A percentile compares a stretch with the other conserved stretches of the same genome.
phyloP scores from a whole-genome alignment of 1,140 invertebrate species.

The Palaemon carinicauda region DNA sequence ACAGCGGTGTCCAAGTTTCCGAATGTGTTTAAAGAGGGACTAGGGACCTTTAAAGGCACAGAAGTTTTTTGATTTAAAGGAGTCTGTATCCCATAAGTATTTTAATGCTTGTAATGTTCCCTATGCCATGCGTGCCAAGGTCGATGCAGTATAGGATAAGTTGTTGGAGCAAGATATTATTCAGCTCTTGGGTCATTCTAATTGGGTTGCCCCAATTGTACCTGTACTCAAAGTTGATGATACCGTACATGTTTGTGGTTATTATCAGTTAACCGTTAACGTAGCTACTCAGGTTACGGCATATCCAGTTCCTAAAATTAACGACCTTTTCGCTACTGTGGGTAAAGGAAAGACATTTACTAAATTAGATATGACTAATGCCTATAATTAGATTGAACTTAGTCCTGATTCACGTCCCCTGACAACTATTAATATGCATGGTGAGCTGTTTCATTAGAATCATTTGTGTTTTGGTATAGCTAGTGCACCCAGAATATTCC shows the following conservation, averaged over 20 bases:
- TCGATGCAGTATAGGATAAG: background rate
- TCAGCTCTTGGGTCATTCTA: background rate
- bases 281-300: background rate
- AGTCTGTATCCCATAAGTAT: background rate
- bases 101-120: background rate
- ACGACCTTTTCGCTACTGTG: background rate
- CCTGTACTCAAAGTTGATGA: background rate
- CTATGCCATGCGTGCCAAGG: background rate
- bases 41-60: background rate
- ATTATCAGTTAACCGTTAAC: constrained; percentile 4
- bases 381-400: background rate
- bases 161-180: constrained; percentile 5
- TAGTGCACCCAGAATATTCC: too few species aligned
- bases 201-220: constrained; percentile 1
- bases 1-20: too few species aligned
- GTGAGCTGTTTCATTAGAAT: too few species aligned
- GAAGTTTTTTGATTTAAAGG: background rate
- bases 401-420: too few species aligned
- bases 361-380: background rate
- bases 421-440: too few species aligned
- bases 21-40: background rate
- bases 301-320: background rate
- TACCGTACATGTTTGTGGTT: background rate
- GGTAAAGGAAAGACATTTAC: background rate
- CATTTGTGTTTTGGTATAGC: too few species aligned